Evolutionary conservation across 2,888 invertebrate genomes (phyloP).

Genomic region (Melinaea menophilus): DNA sequence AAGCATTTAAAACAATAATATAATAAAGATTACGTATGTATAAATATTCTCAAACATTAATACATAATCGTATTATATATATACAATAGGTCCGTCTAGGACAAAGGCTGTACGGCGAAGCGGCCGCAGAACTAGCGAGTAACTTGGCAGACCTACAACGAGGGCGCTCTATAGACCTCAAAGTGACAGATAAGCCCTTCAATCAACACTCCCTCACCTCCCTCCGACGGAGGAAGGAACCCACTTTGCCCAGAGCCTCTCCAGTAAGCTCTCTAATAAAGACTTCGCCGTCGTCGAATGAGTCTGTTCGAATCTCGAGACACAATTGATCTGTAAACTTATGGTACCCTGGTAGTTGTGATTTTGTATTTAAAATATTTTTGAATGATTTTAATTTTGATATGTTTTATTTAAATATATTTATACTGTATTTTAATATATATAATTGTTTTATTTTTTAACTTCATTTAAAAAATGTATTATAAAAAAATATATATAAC

Average conservation of each 20-base stretch:
- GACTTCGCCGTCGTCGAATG: slow-evolving; percentile 38
- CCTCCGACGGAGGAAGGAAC: slow-evolving; percentile 55
- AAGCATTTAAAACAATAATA: too few relatives aligned
- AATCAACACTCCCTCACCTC: slow-evolving; percentile 40
- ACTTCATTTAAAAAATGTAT: too few relatives aligned
- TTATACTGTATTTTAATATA: slow-evolving; percentile 7
- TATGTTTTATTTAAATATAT: slow-evolving; percentile 9
- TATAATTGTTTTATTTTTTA: too few relatives aligned
- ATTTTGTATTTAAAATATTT: slow-evolving; percentile 10
- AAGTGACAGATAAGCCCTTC: slow-evolving; percentile 55
- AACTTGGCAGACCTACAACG: slow-evolving; percentile 59
- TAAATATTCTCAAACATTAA: too few relatives aligned
- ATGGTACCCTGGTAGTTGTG: slow-evolving; percentile 5
- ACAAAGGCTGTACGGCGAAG: slow-evolving; percentile 59
- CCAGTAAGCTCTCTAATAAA: slow-evolving; percentile 49
- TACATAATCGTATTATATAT: not conserved
- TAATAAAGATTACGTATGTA: too few relatives aligned
- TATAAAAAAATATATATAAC: too few relatives aligned
- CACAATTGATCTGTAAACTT: slow-evolving; percentile 9
- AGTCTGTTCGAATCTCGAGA: slow-evolving; percentile 22
- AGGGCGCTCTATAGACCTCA: slow-evolving; percentile 43
- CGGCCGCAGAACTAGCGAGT: slow-evolving; percentile 58
- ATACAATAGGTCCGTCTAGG: slow-evolving; percentile 55
- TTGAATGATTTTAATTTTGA: slow-evolving; percentile 3
- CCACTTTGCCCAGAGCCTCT: slow-evolving; percentile 45